Percentiles rank a stretch among this genome's conserved stretches.
Evolutionary conservation across 2,113 vertebrate species (phyloP).

Genomic region (Crypturellus undulatus): DNA sequence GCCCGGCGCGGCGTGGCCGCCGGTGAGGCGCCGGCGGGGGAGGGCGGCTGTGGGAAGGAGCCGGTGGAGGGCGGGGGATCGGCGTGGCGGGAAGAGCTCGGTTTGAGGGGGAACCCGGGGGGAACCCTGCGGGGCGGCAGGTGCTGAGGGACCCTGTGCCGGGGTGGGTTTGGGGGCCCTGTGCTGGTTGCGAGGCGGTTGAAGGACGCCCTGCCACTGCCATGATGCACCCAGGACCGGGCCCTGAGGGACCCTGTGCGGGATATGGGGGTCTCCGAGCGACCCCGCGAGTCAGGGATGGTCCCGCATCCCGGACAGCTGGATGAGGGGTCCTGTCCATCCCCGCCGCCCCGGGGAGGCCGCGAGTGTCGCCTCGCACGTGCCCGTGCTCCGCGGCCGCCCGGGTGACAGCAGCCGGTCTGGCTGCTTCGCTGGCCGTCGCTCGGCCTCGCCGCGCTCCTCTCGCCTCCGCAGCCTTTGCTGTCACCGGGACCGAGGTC

Average conservation of each 20-base stretch:
- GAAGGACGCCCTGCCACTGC: not conserved
- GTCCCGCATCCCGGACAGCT: not conserved
- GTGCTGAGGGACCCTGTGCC: no score
- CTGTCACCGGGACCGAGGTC: not conserved
- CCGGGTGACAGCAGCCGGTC: conserved; percentile 15
- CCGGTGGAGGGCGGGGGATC: not conserved
- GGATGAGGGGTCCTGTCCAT: not conserved
- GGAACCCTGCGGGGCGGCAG: no score
- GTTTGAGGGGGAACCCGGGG: no score
- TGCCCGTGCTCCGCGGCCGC: not conserved
- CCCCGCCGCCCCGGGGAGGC: no score
- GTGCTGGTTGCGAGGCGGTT: not conserved
- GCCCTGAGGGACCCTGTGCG: not conserved
- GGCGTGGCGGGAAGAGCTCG: no score
- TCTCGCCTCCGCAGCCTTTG: not conserved
- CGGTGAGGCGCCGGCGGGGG: conserved; percentile 39
- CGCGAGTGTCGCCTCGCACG: not conserved
- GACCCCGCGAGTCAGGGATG: no score
- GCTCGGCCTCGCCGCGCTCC: not conserved
- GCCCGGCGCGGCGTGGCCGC: not conserved
- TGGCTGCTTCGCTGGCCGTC: not conserved
- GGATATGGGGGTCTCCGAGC: no score
- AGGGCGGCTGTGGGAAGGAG: not conserved
- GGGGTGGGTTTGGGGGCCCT: not conserved
- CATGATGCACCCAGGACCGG: not conserved